These are phyloP conservation scores for Elanus axillaris DNA, from an alignment of 2,113 vertebrate genomes.

Conservation along the genomic window DNA sequence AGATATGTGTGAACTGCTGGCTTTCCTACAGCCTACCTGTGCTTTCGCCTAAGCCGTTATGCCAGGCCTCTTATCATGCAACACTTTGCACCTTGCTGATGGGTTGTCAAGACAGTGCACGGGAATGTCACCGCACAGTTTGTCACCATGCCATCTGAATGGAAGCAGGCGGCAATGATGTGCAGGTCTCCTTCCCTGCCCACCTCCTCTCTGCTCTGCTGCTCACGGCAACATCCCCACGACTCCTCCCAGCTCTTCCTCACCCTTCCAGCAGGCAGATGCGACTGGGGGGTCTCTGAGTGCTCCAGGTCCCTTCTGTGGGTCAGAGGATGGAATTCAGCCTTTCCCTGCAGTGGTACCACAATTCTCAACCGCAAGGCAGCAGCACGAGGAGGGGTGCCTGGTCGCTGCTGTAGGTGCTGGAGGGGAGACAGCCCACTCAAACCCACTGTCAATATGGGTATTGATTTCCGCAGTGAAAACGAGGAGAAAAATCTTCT, in stretches of 20 bases:
- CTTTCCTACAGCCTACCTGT: constrained; percentile 6
- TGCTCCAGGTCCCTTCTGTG: background rate
- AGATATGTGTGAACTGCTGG: background rate
- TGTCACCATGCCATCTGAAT: background rate
- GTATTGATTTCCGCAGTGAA: background rate
- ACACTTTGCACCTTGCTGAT: constrained; percentile 24
- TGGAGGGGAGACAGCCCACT: background rate
- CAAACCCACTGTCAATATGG: background rate
- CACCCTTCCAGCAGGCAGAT: background rate
- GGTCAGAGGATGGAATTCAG: background rate
- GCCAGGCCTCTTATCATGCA: background rate
- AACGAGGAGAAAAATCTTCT: background rate
- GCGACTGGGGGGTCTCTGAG: background rate
- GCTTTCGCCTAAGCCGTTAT: background rate
- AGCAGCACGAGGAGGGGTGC: accelerated
- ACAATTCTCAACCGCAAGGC: accelerated
- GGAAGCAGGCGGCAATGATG: background rate
- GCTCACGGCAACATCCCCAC: background rate
- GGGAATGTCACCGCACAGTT: accelerated
- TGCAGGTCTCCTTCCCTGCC: background rate
- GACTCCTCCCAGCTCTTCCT: background rate
- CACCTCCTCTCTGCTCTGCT: background rate
- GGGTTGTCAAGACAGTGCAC: background rate
- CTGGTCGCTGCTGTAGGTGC: background rate
- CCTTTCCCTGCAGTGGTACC: background rate